Percentiles rank a stretch among this genome's conserved stretches.
phyloP scores from a whole-genome alignment of 1,140 invertebrate species.

The Cephus cinctus region DNA sequence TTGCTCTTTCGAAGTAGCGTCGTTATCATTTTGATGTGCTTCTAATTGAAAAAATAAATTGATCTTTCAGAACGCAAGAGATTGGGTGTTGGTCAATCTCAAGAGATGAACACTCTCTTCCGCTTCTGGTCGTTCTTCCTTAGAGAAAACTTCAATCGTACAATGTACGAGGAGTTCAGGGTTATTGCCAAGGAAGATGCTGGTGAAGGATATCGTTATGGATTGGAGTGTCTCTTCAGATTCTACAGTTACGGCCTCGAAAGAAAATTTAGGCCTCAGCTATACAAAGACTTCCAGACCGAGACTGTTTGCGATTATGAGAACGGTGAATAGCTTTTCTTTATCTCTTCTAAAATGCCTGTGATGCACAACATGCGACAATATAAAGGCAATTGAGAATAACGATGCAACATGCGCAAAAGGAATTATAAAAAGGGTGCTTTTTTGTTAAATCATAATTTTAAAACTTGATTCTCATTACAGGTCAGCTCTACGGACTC shows the following conservation, averaged over 20 bases:
- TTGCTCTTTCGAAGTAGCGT: neutral
- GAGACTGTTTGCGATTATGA: slow-evolving; percentile 93
- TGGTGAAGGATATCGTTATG: slow-evolving; percentile 83
- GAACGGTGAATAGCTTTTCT: slow-evolving; percentile 59
- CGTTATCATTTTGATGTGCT: neutral
- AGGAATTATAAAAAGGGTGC: too few species aligned
- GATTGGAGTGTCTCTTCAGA: slow-evolving; percentile 95
- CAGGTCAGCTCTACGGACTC: slow-evolving; percentile 94
- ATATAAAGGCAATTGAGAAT: too few species aligned
- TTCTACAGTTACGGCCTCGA: slow-evolving; percentile 98
- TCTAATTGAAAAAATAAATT: slow-evolving; percentile 10
- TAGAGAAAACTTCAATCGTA: slow-evolving; percentile 95
- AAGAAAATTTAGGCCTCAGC: slow-evolving; percentile 86
- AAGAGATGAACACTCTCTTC: slow-evolving; percentile 97
- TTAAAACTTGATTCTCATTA: slow-evolving; percentile 29
- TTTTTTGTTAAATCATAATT: slow-evolving; percentile 1
- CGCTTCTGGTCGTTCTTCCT: slow-evolving; percentile 99
- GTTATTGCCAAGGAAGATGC: slow-evolving; percentile 91
- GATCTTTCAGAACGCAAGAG: slow-evolving; percentile 77
- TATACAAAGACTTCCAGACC: slow-evolving; percentile 94
- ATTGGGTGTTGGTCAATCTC: slow-evolving; percentile 88
- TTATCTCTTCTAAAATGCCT: neutral
- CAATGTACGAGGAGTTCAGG: slow-evolving; percentile 97
- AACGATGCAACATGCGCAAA: too few species aligned
- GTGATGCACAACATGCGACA: too few species aligned